Base-by-base conservation (phyloP, 2,113 vertebrate species). In the Cyanoderma ruficeps region DNA sequence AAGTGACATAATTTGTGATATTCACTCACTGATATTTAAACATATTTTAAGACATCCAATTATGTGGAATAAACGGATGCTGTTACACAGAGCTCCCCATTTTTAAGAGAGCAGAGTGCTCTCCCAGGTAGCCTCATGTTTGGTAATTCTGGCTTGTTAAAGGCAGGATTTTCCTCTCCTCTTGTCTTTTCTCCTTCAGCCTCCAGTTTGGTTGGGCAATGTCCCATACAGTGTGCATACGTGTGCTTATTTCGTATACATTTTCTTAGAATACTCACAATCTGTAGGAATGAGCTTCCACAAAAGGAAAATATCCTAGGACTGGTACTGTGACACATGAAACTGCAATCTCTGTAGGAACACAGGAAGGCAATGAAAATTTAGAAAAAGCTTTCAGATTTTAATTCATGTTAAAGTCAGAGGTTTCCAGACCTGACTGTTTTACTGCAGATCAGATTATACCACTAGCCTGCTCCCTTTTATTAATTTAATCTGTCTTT, bases 401-500 rank as follows among this genome's bases (percentile, higher is more conserved):
- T 94, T 87, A 96, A 85, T 91, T 85, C 80, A 46, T 79, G 41
- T 57, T 83, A 74, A 95, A 95, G 46, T 72, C 47, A 91, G 72
- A 74, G 82, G 25, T 91, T 96, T 96, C 52, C 70, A 96, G 57
- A 94, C 74, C 47, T 76, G 4, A 75, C 18, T 81, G 22, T 47
- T 94, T 97, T 89, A 86, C 57, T 75, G 47, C n/a, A 87, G 72
- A 91, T 96, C 94, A 92, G 71, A 74, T 95, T 93, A 72, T 85
- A 84, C 59, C 67, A 74, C 50, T 61, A 37, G 74, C 42, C 37
- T 94, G 63, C 87, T 97, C 57, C 46, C 24, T 93, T 96, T 97
- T 83, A 93, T 96, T 95, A 83, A 89, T 94, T 89, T 91, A 93
- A 92, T 67, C 67, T 95, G 35, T 49, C 23, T 95, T 94, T 96